Evolutionary conservation across 2,888 invertebrate species (phyloP).

Genomic region (Euphydryas editha): DNA sequence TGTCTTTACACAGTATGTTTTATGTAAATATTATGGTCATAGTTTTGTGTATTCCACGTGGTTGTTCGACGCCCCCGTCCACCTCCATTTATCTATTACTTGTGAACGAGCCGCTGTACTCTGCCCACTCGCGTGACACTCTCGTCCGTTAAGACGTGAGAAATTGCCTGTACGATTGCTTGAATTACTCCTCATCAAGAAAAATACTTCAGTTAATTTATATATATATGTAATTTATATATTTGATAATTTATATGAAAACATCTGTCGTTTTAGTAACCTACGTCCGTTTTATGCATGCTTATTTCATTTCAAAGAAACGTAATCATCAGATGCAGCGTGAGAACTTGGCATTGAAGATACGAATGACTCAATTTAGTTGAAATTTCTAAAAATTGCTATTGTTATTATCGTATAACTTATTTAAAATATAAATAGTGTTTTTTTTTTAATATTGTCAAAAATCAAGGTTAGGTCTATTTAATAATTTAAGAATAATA

Average conservation of each 20-base stretch:
- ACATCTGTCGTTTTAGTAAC: slow-evolving; percentile 32
- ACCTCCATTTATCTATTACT: slow-evolving; percentile 44
- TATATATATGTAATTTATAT: neutral
- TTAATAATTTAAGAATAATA: neutral
- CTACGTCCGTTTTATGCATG: slow-evolving; percentile 43
- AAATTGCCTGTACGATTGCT: slow-evolving; percentile 29
- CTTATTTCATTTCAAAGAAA: slow-evolving; percentile 52
- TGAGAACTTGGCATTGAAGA: slow-evolving; percentile 68
- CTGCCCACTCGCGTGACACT: slow-evolving; percentile 42
- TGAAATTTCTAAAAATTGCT: neutral
- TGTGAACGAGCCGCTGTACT: slow-evolving; percentile 37
- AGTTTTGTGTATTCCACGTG: slow-evolving; percentile 37
- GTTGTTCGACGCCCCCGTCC: slow-evolving; percentile 39
- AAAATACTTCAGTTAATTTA: slow-evolving; percentile 25
- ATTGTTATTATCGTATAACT: neutral
- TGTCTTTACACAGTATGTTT: slow-evolving; percentile 25
- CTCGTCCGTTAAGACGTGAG: slow-evolving; percentile 32
- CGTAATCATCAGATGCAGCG: slow-evolving; percentile 57
- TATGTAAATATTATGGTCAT: slow-evolving; percentile 40
- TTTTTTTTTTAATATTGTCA: no score
- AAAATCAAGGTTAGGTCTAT: no score
- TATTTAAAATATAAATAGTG: neutral
- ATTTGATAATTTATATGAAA: neutral
- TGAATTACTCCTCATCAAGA: slow-evolving; percentile 25
- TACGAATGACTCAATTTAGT: slow-evolving; percentile 58